Evolutionary conservation across 2,113 vertebrate species (phyloP).

Genomic region (Pseudorectes ferrugineus): DNA sequence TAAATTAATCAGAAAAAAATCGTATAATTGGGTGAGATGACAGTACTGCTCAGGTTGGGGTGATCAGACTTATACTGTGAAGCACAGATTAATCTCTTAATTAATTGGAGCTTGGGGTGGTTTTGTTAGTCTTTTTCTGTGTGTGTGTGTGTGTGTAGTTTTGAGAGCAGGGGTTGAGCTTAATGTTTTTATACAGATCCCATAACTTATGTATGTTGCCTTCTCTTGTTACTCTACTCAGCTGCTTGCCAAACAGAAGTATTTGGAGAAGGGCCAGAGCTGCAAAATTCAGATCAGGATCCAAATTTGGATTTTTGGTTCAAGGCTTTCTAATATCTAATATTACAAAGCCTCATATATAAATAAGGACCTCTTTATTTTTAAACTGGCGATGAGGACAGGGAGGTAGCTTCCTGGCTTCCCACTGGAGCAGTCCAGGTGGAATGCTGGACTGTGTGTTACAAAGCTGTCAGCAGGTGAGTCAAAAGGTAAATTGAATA

Average conservation of each 20-base stretch:
- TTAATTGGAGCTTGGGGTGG: neutral
- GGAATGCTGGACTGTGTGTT: neutral
- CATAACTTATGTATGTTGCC: constrained; percentile 43
- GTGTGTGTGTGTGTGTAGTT: neutral
- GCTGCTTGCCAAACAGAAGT: constrained; percentile 45
- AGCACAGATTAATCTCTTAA: neutral
- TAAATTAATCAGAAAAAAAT: neutral
- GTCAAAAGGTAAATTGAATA: neutral
- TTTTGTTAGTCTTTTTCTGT: neutral
- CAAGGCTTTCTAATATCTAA: constrained; percentile 25
- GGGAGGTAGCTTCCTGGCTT: neutral
- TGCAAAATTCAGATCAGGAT: constrained; percentile 51
- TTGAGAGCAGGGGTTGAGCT: constrained; percentile 2
- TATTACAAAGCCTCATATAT: neutral
- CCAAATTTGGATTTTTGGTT: constrained; percentile 54
- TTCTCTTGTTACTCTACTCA: constrained; percentile 52
- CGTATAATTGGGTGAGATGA: neutral
- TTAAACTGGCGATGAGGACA: neutral
- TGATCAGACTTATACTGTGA: neutral
- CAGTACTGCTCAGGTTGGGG: neutral
- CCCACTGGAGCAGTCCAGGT: neutral
- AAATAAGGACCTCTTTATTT: neutral
- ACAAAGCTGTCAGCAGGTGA: neutral
- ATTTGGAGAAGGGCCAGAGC: constrained; percentile 53
- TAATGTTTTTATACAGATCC: constrained; percentile 46